A percentile compares a stretch with the other conserved stretches of the same genome.
Evolutionary conservation across 2,797 vertebrate species (phyloP).

Genomic region (Falco novaeseelandiae): DNA sequence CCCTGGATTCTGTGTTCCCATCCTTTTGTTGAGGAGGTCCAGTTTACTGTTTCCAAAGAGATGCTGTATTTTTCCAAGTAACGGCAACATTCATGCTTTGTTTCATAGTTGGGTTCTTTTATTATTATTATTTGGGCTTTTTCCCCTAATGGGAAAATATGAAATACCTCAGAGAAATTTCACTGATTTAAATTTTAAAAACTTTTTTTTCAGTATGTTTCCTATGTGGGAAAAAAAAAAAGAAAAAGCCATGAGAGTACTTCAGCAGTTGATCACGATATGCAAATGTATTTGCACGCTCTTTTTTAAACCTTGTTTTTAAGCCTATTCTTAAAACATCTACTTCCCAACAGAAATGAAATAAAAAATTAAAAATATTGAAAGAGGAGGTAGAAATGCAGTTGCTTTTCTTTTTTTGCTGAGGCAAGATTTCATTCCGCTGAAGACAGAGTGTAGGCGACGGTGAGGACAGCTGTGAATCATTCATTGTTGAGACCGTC

Average conservation of each 20-base stretch:
- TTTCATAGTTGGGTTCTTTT: not conserved
- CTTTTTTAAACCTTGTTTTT: constrained; percentile 5
- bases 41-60: not conserved
- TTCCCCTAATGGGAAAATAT: not conserved
- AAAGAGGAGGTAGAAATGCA: constrained; percentile 12
- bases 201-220: not conserved
- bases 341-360: constrained; percentile 16
- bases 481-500: not conserved
- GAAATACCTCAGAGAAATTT: not conserved
- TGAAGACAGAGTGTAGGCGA: constrained; percentile 16
- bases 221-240: not conserved
- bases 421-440: constrained; percentile 2
- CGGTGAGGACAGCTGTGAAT: constrained; percentile 40
- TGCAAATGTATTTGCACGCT: not conserved
- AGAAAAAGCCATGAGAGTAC: not conserved
- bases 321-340: constrained; percentile 10
- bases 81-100: not conserved
- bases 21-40: not conserved
- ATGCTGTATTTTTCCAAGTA: not conserved
- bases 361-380: constrained; percentile 32
- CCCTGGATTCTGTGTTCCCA: not conserved
- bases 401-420: constrained; percentile 7
- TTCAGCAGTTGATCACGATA: not conserved
- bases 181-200: not conserved
- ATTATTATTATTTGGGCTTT: not conserved